Evolutionary conservation across 1,140 invertebrate genomes (phyloP).

Genomic region (Heliothis virescens): DNA sequence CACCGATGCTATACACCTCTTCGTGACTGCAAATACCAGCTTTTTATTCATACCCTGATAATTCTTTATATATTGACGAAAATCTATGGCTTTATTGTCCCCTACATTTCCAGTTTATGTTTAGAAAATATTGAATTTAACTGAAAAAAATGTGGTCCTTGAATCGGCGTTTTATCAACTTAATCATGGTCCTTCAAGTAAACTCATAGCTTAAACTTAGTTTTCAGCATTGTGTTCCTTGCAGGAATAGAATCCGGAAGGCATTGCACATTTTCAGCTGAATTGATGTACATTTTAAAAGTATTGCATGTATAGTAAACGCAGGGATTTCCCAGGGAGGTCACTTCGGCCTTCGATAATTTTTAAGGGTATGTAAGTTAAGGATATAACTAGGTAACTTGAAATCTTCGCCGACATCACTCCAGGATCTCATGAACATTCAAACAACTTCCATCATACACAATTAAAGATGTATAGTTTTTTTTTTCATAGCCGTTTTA

Average conservation of each 20-base stretch:
- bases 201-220: too few species aligned
- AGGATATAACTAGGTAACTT: too few species aligned
- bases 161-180: too few species aligned
- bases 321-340: background rate
- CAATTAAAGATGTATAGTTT: conserved; percentile 41
- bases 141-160: too few species aligned
- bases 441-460: conserved; percentile 34
- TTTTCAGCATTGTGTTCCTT: too few species aligned
- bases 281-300: too few species aligned
- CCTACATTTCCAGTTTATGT: background rate
- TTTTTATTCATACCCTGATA: conserved; percentile 10
- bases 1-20: conserved; percentile 29
- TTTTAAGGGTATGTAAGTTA: background rate
- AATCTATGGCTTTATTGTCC: background rate
- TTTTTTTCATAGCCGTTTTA: conserved; percentile 27
- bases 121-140: background rate
- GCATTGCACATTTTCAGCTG: too few species aligned
- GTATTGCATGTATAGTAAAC: too few species aligned
- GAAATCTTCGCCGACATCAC: background rate
- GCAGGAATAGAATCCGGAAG: too few species aligned
- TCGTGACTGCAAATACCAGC: conserved; percentile 37
- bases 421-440: background rate
- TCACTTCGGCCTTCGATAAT: background rate
- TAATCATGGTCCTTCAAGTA: too few species aligned
- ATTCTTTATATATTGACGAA: background rate